These are phyloP conservation scores for Alfaro cultratus DNA, from an alignment of 2,797 vertebrate species.

Conservation along the genomic window DNA sequence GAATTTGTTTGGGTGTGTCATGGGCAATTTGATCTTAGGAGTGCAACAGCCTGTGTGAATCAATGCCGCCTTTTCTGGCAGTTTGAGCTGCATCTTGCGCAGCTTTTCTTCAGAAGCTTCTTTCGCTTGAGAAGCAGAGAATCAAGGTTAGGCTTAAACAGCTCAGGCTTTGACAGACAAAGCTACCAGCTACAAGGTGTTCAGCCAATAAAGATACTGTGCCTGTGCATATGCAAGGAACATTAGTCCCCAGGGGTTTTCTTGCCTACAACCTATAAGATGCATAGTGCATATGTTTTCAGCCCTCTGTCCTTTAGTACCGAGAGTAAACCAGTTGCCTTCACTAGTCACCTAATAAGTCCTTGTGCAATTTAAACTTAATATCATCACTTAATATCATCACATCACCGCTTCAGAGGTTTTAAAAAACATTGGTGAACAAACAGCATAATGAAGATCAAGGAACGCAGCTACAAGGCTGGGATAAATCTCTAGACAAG, in stretches of 20 bases:
- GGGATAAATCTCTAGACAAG: neutral
- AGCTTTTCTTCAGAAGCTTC: conserved; percentile 31
- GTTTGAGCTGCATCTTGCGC: conserved; percentile 28
- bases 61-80: conserved; percentile 39
- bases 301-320: neutral
- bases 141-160: conserved; percentile 38
- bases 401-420: neutral
- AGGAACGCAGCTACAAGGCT: too few relatives aligned
- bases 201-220: conserved; percentile 23
- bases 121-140: conserved; percentile 30
- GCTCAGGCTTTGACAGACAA: conserved; percentile 30
- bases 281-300: neutral
- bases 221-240: conserved; percentile 5
- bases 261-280: neutral
- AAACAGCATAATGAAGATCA: neutral
- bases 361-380: neutral
- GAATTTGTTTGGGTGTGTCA: conserved; percentile 45
- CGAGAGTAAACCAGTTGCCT: neutral
- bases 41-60: conserved; percentile 43
- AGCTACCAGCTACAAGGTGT: conserved; percentile 24
- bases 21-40: conserved; percentile 48
- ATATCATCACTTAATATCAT: neutral
- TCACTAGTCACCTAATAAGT: neutral
- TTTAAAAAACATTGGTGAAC: neutral
- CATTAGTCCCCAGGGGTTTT: conserved; percentile 1